Evolutionary conservation across 2,888 invertebrate genomes (phyloP).

Genomic region (Sarcophaga subvicina): DNA sequence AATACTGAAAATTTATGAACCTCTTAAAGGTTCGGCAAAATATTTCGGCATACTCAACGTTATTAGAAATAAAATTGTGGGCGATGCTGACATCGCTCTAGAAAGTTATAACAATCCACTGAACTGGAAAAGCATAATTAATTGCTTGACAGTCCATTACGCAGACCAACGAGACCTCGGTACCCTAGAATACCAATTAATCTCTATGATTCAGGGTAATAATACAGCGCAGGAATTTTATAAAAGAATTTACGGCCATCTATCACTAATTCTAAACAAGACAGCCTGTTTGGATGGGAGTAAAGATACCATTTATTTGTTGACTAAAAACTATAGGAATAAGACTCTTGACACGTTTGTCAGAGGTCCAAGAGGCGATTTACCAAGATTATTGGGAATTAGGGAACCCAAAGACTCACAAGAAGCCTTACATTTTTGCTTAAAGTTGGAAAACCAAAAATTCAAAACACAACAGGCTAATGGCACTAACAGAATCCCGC

Average conservation of each 20-base stretch:
- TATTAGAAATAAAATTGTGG: neutral
- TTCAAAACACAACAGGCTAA: slow-evolving; percentile 17
- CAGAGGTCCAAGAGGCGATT: slow-evolving; percentile 22
- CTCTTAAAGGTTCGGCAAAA: neutral
- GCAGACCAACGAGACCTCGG: neutral
- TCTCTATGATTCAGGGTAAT: neutral
- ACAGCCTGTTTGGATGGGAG: neutral
- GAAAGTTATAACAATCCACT: slow-evolving; percentile 1
- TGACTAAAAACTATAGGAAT: slow-evolving; percentile 18
- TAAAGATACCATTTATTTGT: slow-evolving; percentile 1
- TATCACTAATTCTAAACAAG: neutral
- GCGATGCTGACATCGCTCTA: neutral
- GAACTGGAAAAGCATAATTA: neutral
- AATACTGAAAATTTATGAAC: neutral
- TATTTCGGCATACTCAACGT: neutral
- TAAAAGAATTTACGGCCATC: neutral
- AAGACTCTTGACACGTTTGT: slow-evolving; percentile 8
- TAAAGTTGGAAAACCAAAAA: slow-evolving; percentile 34
- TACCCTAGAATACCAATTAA: neutral
- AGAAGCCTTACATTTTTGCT: slow-evolving; percentile 64
- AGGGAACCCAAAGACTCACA: slow-evolving; percentile 68
- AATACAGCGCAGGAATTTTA: neutral
- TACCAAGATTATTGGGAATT: slow-evolving; percentile 57
- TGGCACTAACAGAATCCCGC: neutral
- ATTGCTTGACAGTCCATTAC: neutral